phyloP scores from a whole-genome alignment of 2,888 invertebrate species.

The Phasia obesa region DNA sequence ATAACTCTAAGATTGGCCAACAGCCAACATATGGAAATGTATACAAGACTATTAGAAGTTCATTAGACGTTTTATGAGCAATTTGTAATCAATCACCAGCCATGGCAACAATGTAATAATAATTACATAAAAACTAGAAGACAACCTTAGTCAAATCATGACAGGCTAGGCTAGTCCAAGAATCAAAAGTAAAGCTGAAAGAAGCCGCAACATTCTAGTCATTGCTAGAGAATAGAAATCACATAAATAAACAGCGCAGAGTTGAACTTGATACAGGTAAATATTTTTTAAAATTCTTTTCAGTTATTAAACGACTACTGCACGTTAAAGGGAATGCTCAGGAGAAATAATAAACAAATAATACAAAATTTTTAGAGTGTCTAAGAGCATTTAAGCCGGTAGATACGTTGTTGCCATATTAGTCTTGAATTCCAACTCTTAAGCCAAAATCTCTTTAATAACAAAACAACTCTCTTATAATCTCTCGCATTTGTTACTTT shows the following conservation, averaged over 20 bases:
- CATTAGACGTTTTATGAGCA: slow-evolving; percentile 67
- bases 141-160: slow-evolving; percentile 43
- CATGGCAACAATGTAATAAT: slow-evolving; percentile 67
- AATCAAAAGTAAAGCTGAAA: not conserved
- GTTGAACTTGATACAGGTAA: slow-evolving; percentile 35
- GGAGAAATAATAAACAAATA: slow-evolving; percentile 25
- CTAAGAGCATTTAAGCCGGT: slow-evolving; percentile 55
- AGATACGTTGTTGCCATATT: no score
- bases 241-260: slow-evolving; percentile 7
- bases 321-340: slow-evolving; percentile 1
- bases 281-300: slow-evolving; percentile 23
- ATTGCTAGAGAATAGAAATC: not conserved
- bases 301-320: slow-evolving; percentile 2
- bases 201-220: slow-evolving; percentile 31
- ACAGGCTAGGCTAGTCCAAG: slow-evolving; percentile 15
- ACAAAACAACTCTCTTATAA: slow-evolving; percentile 25
- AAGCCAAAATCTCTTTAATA: slow-evolving; percentile 38
- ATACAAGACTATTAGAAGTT: slow-evolving; percentile 59
- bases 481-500: slow-evolving; percentile 36
- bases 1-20: slow-evolving; percentile 45
- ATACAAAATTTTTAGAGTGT: slow-evolving; percentile 27
- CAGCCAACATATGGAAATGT: slow-evolving; percentile 32
- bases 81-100: slow-evolving; percentile 63
- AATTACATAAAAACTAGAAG: slow-evolving; percentile 52
- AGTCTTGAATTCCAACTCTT: slow-evolving; percentile 36